A percentile compares a stretch with the other conserved stretches of the same genome.
These are phyloP conservation scores for Xanthia togata DNA, from an alignment of 2,888 invertebrate species.

Conservation along the genomic window DNA sequence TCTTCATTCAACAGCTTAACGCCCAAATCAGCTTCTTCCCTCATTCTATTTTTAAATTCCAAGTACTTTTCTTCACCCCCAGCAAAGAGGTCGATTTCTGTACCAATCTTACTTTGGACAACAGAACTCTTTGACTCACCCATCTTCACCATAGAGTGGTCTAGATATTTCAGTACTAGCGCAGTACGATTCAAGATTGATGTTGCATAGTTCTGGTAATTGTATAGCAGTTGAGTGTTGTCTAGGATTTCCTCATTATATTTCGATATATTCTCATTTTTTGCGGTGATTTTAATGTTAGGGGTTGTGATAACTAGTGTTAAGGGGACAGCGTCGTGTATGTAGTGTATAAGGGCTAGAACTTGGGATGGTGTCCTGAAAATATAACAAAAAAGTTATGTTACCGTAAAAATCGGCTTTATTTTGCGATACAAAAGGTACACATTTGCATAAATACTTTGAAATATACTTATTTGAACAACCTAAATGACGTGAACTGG, in stretches of 20 bases:
- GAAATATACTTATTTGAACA: not conserved
- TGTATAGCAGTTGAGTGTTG: constrained; percentile 35
- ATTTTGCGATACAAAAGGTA: not conserved
- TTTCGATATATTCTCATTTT: constrained; percentile 62
- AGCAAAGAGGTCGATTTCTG: constrained; percentile 80
- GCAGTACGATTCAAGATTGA: constrained; percentile 76
- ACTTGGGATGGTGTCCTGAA: constrained; percentile 82
- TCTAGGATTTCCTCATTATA: constrained; percentile 69
- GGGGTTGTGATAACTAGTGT: constrained; percentile 77
- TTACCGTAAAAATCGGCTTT: not conserved
- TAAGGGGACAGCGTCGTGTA: constrained; percentile 81
- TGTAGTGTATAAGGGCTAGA: constrained; percentile 81
- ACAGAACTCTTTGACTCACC: constrained; percentile 73
- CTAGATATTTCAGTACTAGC: constrained; percentile 77
- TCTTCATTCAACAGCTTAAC: constrained; percentile 57
- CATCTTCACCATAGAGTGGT: constrained; percentile 81
- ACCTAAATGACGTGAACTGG: not conserved
- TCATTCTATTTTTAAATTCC: constrained; percentile 75
- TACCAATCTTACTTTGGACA: constrained; percentile 74
- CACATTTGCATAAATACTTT: not conserved
- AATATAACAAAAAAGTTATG: constrained; percentile 44
- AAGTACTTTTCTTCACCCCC: constrained; percentile 70
- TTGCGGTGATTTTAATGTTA: constrained; percentile 72
- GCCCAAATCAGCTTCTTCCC: constrained; percentile 71
- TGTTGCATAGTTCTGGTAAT: constrained; percentile 70